Base-by-base conservation (phyloP, 2,888 invertebrate species). In the Stenichneumon culpator region DNA sequence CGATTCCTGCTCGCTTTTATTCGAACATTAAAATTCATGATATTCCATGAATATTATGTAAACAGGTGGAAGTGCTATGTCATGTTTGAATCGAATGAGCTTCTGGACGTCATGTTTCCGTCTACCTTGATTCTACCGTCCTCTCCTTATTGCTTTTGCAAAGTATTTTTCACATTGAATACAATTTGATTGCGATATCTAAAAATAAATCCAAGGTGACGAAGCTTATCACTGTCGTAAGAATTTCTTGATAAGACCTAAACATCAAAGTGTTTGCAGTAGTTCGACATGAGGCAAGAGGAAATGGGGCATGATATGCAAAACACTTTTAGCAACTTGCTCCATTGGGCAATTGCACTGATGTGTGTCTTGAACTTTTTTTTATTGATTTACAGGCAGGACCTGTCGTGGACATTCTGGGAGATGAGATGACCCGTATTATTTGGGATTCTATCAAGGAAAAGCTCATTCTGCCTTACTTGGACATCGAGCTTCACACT, bases 371-470 rank as follows among this genome's bases (percentile, higher is more conserved):
- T 74, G 0, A 50, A 73, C 28, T 57, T 36, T 14, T 63, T 39
- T 11, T 78, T 52, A 79, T 79, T 54, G 50, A 77, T 70, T 89
- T 89, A 65, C 84, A 97, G 95, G 96, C 96, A 89, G 98, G 98
- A 93, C 97, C 98, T 69, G 98, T 98, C 86, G 98, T 98, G 69
- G 98, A 98, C 94, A 96, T 98, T 91, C 96, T 98, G 77, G 98
- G 98, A n/a, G 98, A 98, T 95, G 98, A 98, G 94, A 98, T 98
- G 98, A 98, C 98, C 60, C 96, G 99, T 90, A 98, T 99, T 88
- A 99, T 99, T 93, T 99, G 99, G 99, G 99, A 99, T 92, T 96
- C 98, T 52, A 99, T 99, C 91, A 99, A 99, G 94, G 96, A 99
- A 82, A 99, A 99, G 94, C 96, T 99, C 54, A 99, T 99, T 92